Conservation (phyloP, 1,140 invertebrate species). For the Cyphomyrmex costatus region DNA sequence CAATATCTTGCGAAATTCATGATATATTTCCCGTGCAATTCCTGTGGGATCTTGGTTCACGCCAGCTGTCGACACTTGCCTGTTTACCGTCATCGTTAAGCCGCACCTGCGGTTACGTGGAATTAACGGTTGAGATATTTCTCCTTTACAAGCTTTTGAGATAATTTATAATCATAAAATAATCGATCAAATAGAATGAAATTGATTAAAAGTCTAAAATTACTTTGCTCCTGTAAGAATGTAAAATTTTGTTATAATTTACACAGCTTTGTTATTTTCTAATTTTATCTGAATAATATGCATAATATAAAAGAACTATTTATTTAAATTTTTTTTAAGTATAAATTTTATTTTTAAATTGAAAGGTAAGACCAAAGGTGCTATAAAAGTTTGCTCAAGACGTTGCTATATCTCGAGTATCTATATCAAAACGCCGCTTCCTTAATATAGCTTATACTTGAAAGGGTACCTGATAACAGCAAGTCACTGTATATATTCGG, state of each 20-base stretch:
- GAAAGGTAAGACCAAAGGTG: neutral
- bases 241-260: neutral
- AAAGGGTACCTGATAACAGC: neutral
- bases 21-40: constrained; percentile 67
- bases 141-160: constrained; percentile 27
- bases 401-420: neutral
- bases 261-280: neutral
- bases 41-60: constrained; percentile 46
- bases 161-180: constrained; percentile 32
- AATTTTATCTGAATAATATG: constrained; percentile 5
- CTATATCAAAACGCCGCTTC: neutral
- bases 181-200: constrained; percentile 2
- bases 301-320: neutral
- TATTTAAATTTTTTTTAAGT: neutral
- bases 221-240: neutral
- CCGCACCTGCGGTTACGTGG: constrained; percentile 48
- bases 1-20: constrained; percentile 61
- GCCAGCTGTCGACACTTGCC: constrained; percentile 68
- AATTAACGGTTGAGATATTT: constrained; percentile 56
- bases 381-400: neutral
- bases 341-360: constrained; percentile 1
- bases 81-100: constrained; percentile 65
- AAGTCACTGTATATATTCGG: neutral
- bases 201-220: neutral
- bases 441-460: neutral